phyloP scores from a whole-genome alignment of 2,797 vertebrate genomes.

The Phylloscopus collybita region DNA sequence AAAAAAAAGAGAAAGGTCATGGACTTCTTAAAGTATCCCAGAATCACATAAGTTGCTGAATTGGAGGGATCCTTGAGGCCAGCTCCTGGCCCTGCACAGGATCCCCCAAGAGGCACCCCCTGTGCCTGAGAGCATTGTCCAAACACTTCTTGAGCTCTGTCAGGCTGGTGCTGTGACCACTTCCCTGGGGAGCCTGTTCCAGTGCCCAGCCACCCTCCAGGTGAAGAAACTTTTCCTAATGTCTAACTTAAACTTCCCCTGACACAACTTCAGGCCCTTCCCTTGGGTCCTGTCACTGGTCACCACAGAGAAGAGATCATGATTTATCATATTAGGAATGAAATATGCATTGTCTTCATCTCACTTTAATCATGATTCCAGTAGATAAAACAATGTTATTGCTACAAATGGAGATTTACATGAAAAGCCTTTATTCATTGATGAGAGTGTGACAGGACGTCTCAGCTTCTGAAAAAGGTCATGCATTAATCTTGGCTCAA shows the following conservation, averaged over 20 bases:
- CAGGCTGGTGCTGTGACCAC: no score
- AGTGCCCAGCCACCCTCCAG: neutral
- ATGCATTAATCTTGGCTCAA: neutral
- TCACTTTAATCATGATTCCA: neutral
- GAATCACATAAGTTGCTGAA: neutral
- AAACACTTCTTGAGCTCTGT: fast-evolving
- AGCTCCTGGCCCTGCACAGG: neutral
- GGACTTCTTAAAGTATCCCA: neutral
- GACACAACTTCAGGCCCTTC: neutral
- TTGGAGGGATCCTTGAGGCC: neutral
- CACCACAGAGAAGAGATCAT: neutral
- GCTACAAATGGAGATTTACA: neutral
- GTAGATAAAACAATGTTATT: neutral
- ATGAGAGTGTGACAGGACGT: neutral
- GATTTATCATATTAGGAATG: neutral
- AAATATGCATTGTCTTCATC: neutral
- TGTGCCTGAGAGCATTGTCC: neutral
- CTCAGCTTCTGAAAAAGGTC: neutral
- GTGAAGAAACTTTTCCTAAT: neutral
- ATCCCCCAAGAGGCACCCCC: neutral
- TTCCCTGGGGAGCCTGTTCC: neutral
- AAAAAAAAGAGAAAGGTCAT: neutral
- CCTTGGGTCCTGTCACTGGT: neutral
- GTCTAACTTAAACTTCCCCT: neutral
- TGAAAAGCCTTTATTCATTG: neutral